These are phyloP conservation scores for Leptopilina drosophilae DNA, from an alignment of 2,888 invertebrate genomes.

Conservation along the genomic window DNA sequence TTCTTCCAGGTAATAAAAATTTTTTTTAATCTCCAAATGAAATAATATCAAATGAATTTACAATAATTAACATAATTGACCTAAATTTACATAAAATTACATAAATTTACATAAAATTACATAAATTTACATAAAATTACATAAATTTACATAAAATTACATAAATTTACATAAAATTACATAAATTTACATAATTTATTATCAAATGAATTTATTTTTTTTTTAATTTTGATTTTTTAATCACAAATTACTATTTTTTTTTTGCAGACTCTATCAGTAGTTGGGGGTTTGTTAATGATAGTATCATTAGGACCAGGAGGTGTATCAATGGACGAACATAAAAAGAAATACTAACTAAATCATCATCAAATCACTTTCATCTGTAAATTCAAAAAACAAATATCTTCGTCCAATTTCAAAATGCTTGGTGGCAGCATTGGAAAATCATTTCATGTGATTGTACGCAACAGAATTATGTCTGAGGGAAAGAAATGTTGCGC, in stretches of 20 bases:
- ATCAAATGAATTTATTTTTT: too few relatives aligned
- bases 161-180: neutral
- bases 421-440: constrained; percentile 54
- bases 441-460: constrained; percentile 40
- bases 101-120: neutral
- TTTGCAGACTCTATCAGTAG: constrained; percentile 95
- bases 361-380: constrained; percentile 55
- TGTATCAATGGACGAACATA: constrained; percentile 99
- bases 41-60: neutral
- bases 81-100: neutral
- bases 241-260: neutral
- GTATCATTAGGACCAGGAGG: constrained; percentile 99
- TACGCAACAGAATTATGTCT: constrained; percentile 21
- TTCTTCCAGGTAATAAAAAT: constrained; percentile 94
- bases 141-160: neutral
- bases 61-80: too few relatives aligned
- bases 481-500: constrained; percentile 39
- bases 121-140: neutral
- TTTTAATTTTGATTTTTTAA: neutral
- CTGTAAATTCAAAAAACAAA: constrained; percentile 55
- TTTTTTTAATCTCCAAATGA: too few relatives aligned
- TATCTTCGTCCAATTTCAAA: constrained; percentile 59
- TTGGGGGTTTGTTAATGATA: constrained; percentile 98
- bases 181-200: neutral
- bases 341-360: constrained; percentile 93